These are phyloP conservation scores for Catharus bicknelli DNA, from an alignment of 2,113 vertebrate species.

Conservation along the genomic window DNA sequence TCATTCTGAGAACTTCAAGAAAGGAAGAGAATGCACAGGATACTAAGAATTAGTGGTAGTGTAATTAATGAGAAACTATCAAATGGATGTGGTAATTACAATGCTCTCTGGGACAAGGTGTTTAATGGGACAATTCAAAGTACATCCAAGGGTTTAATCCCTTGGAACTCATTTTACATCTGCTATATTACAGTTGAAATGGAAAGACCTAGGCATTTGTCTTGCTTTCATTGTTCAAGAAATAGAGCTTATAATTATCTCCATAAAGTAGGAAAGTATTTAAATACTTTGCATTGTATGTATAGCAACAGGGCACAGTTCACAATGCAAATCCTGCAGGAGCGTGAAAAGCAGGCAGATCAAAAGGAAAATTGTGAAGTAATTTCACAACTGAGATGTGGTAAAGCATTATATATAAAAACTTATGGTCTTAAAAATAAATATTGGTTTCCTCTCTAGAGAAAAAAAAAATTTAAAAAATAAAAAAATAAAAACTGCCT, in stretches of 20 bases:
- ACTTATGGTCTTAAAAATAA: not conserved
- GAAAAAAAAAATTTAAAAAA: not conserved
- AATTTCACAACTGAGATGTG: not conserved
- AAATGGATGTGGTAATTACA: slow-evolving; percentile 24
- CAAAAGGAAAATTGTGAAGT: slow-evolving; percentile 13
- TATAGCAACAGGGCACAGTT: slow-evolving; percentile 10
- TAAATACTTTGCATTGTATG: slow-evolving; percentile 30
- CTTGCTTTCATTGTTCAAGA: slow-evolving; percentile 55
- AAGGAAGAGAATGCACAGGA: not conserved
- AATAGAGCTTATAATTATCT: slow-evolving; percentile 63
- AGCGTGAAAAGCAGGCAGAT: not conserved
- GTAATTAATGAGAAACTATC: slow-evolving; percentile 38
- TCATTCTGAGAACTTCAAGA: not conserved
- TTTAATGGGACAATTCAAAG: slow-evolving; percentile 58
- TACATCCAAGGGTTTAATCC: slow-evolving; percentile 37
- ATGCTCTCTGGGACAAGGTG: slow-evolving; percentile 22
- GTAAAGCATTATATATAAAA: not conserved
- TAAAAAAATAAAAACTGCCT: not conserved
- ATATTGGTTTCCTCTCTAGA: not conserved
- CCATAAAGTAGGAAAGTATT: slow-evolving; percentile 33
- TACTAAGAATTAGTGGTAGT: not conserved
- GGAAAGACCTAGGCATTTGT: slow-evolving; percentile 5
- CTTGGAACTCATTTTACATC: slow-evolving; percentile 47
- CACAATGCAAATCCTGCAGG: slow-evolving; percentile 20
- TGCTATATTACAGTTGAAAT: slow-evolving; percentile 48